Base-by-base conservation (phyloP, 2,888 invertebrate species). In the Meandrusa payeni region DNA sequence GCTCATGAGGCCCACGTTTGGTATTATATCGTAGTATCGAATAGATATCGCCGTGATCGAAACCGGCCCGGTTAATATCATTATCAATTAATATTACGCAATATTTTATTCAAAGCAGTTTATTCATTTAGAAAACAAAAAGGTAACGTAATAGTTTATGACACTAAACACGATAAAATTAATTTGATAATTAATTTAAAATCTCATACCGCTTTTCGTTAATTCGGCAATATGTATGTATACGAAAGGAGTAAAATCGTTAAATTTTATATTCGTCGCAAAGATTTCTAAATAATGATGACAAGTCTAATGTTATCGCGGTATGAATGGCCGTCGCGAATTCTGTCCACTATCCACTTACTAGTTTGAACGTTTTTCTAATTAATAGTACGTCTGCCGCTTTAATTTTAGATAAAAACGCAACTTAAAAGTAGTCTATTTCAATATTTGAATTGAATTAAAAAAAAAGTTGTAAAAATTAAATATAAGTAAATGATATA, bases 201-300 rank as follows among this genome's bases (percentile, higher is more conserved):
- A 24, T 26, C 20, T 20, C 26, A 28, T 12, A 34, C 27, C 13
- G 26, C 33, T 29, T 19, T 32, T 27, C 29, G 31, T 29, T 40
- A 42, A 43, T 43, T 43, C 22, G 39, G 28, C 34, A 37, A 43
- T 22, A 34, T 26, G 26, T 29, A 32, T 26, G 36, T 29, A 26
- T 36, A 68, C 61, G 62, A 33, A 65, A 59, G 59, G 62, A n/a
- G n/a, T n/a, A n/a, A n/a, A 68, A 65, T 73, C 72, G 61, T 70
- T 60, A 73, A 76, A 66, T 62, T 67, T 71, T 57, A 72, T 69
- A 66, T 63, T 26, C 11, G 61, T 56, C 61, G 58, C 59, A 59
- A 64, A 58, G 64, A 66, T 71, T 64, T 67, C 48, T 65, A 67
- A 70, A 73, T 61, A 50, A 61, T 70, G 71, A 73, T 38, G 43